Percentiles rank a stretch among this genome's conserved stretches.
Conservation (phyloP, 2,797 vertebrate species). For the Neosilurus mollespiculum region DNA sequence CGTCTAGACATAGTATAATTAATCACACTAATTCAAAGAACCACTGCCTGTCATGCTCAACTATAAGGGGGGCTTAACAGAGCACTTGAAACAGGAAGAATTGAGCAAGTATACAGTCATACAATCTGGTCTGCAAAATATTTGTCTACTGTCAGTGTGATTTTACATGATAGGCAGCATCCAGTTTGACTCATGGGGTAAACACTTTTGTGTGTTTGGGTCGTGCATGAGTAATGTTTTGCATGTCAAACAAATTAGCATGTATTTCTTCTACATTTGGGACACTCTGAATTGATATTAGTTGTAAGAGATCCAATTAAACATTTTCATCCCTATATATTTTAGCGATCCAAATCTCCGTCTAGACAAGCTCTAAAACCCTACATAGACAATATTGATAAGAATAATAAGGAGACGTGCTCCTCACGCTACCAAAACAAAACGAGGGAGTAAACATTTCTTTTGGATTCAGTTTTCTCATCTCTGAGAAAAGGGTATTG, state of each 20-base stretch:
- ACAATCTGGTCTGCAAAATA: constrained; percentile 49
- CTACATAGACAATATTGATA: constrained; percentile 60
- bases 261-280: background rate
- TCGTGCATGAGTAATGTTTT: background rate
- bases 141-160: constrained; percentile 58
- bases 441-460: constrained; percentile 68
- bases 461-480: constrained; percentile 61
- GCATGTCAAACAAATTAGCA: background rate
- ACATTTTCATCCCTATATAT: constrained; percentile 21
- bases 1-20: constrained; percentile 64
- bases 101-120: constrained; percentile 69
- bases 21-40: constrained; percentile 62
- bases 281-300: constrained; percentile 15
- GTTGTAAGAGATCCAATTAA: constrained; percentile 41
- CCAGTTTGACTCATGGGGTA: constrained; percentile 31
- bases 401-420: constrained; percentile 64
- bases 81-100: constrained; percentile 59
- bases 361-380: constrained; percentile 59
- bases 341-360: constrained; percentile 37
- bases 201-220: constrained; percentile 1
- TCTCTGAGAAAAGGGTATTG: constrained; percentile 44
- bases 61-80: constrained; percentile 59
- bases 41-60: constrained; percentile 5
- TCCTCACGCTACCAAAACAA: constrained; percentile 44
- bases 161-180: constrained; percentile 48